A percentile compares a stretch with the other conserved stretches of the same genome.
Conservation (phyloP, 2,113 vertebrate species). For the Phasianus colchicus region DNA sequence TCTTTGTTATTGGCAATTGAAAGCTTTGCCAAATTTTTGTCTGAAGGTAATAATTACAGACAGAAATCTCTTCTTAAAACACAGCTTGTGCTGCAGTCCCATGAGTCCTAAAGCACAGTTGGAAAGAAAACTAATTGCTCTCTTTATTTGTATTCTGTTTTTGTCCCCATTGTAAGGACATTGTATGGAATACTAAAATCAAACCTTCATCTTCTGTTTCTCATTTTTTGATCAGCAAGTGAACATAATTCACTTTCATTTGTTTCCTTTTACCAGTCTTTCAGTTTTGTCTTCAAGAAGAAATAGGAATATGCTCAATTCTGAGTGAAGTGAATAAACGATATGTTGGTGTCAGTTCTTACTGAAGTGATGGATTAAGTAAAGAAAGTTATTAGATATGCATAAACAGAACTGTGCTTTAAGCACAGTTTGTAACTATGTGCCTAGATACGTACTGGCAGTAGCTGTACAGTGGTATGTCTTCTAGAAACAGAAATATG, state of each 20-base stretch:
- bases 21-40: background rate
- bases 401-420: background rate
- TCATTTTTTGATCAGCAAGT: background rate
- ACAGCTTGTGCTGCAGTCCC: background rate
- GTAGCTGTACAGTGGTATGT: background rate
- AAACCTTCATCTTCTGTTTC: background rate
- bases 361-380: background rate
- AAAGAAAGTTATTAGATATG: background rate
- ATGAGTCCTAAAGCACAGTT: background rate
- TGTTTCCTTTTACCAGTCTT: background rate
- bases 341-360: background rate
- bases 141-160: background rate
- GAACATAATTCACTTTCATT: background rate
- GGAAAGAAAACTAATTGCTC: background rate
- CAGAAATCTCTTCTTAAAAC: background rate
- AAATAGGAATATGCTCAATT: rapidly evolving
- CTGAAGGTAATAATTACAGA: background rate
- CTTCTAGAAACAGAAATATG: background rate
- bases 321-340: background rate
- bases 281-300: background rate
- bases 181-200: background rate
- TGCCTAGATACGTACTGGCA: background rate
- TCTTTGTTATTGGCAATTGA: background rate
- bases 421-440: background rate
- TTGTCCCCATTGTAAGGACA: background rate